A percentile compares a stretch with the other conserved stretches of the same genome.
Conservation (phyloP, 2,797 vertebrate genomes). For the Rhinichthys osculus region DNA sequence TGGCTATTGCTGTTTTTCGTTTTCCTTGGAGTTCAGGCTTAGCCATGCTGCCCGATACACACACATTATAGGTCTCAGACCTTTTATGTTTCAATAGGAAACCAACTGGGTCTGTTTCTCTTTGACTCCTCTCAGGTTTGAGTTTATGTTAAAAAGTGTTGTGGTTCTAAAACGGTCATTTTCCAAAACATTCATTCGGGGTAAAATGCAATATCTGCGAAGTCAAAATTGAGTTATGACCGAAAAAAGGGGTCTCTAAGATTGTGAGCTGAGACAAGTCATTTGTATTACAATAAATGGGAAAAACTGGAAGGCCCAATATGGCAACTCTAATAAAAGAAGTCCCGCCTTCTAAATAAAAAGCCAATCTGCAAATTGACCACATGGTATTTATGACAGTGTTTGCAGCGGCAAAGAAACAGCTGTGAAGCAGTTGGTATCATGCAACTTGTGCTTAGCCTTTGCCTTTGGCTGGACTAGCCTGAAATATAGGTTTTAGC, state of each 20-base stretch:
- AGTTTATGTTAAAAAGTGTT: not conserved
- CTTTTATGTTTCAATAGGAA: conserved; percentile 1
- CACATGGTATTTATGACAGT: not conserved
- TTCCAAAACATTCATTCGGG: not conserved
- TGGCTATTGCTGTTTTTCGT: conserved; percentile 17
- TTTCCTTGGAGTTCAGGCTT: conserved; percentile 1
- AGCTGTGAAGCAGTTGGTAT: not conserved
- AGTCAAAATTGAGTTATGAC: not conserved
- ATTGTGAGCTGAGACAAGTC: not conserved
- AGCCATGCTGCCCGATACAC: not conserved
- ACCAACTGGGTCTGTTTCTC: not conserved
- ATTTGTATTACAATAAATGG: not conserved
- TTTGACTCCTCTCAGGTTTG: not conserved
- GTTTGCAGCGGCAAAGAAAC: not conserved
- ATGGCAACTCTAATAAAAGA: conserved; percentile 3
- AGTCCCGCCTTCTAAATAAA: not conserved
- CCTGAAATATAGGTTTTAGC: not conserved
- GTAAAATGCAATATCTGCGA: not conserved
- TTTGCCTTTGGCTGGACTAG: not conserved
- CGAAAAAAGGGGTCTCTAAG: not conserved
- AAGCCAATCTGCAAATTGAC: not conserved
- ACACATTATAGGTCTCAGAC: conserved; percentile 12
- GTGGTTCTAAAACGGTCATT: not conserved
- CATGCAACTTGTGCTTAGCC: not conserved
- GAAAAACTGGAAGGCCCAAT: not conserved